A percentile compares a stretch with the other conserved stretches of the same genome.
Conservation (phyloP, 2,113 vertebrate species). For the Bungarus multicinctus region DNA sequence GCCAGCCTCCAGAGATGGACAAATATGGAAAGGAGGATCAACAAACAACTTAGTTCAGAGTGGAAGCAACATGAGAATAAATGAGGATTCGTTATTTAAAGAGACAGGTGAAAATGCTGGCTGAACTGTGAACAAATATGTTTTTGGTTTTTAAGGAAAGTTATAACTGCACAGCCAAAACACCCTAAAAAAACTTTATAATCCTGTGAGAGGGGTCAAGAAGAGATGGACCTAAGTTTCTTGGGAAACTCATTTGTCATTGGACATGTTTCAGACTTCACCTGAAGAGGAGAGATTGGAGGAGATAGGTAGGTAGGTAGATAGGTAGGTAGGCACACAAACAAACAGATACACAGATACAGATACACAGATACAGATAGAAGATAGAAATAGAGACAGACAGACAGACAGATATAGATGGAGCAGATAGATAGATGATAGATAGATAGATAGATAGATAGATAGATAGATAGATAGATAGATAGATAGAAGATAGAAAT, state of each 20-base stretch:
- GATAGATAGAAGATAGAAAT: no score
- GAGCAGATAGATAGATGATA: no score
- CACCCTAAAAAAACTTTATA: background rate
- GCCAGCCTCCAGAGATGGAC: background rate
- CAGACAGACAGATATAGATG: no score
- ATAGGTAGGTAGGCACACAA: no score
- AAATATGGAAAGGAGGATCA: constrained; percentile 45
- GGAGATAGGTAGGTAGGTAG: no score
- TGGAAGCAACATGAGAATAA: constrained; percentile 30
- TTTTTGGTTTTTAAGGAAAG: background rate
- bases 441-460: no score
- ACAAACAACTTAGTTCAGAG: constrained; percentile 21
- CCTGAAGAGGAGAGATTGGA: background rate
- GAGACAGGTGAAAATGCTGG: background rate
- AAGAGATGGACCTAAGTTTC: background rate
- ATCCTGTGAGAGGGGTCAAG: background rate
- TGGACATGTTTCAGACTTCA: background rate
- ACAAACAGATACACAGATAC: no score
- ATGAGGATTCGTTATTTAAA: constrained; percentile 5
- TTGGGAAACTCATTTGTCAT: background rate
- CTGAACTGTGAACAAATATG: background rate
- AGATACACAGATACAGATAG: no score
- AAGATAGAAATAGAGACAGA: no score
- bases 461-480: no score
- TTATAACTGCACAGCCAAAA: background rate